Evolutionary conservation across 2,113 vertebrate genomes (phyloP).

Genomic region (Phalacrocorax aristotelis): DNA sequence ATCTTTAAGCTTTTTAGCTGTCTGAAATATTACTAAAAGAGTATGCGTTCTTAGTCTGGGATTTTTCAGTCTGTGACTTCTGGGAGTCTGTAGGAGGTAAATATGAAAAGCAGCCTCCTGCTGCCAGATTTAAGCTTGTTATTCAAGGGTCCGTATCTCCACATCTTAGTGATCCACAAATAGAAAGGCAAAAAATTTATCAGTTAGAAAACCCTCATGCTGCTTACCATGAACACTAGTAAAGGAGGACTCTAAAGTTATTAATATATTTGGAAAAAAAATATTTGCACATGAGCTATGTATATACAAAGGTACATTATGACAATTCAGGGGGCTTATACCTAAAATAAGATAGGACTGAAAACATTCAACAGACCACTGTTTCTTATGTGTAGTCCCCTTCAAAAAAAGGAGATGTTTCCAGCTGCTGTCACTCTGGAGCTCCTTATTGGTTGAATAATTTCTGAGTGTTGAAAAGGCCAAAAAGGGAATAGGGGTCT

Average conservation of each 20-base stretch:
- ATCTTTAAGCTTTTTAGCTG: background rate
- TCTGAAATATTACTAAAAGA: background rate
- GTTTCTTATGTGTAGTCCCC: background rate
- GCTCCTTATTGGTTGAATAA: background rate
- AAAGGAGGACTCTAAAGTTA: background rate
- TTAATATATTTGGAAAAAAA: background rate
- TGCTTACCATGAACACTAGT: background rate
- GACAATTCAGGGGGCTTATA: background rate
- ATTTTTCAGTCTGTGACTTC: background rate
- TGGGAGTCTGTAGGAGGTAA: background rate
- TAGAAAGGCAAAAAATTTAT: background rate
- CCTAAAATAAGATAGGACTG: background rate
- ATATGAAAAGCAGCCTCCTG: background rate
- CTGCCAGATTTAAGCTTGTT: background rate
- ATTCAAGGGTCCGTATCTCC: background rate
- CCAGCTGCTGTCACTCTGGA: background rate
- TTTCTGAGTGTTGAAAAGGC: conserved; percentile 47
- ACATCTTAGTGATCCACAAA: background rate
- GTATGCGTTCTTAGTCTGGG: background rate
- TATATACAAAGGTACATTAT: background rate
- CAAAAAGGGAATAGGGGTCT: background rate
- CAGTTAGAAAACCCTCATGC: background rate
- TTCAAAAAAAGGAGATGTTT: background rate
- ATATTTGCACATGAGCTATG: background rate
- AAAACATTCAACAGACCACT: background rate